These are phyloP conservation scores for Orussus abietinus DNA, from an alignment of 1,140 invertebrate genomes.

Conservation along the genomic window DNA sequence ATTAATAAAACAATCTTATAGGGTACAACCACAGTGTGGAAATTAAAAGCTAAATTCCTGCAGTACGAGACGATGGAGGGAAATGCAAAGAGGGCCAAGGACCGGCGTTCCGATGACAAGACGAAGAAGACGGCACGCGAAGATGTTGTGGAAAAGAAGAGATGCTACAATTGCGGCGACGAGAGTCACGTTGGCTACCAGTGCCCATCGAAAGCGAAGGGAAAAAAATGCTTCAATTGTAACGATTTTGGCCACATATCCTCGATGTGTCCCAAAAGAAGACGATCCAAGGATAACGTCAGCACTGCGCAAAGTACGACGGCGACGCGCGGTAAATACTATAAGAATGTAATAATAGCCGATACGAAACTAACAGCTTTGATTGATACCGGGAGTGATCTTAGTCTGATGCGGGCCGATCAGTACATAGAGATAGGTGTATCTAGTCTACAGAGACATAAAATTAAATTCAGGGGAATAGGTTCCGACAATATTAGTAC, in stretches of 20 bases:
- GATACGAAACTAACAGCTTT: neutral
- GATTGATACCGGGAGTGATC: slow-evolving; percentile 4
- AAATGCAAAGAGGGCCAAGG: slow-evolving; percentile 5
- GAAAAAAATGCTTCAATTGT: slow-evolving; percentile 10
- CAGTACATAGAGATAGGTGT: neutral
- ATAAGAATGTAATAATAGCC: slow-evolving; percentile 1
- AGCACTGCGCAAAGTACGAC: neutral
- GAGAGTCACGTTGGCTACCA: slow-evolving; percentile 4
- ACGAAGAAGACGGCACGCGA: neutral
- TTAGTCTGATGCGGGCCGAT: neutral
- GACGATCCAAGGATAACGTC: neutral
- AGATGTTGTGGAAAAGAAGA: slow-evolving; percentile 2
- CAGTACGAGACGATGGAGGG: slow-evolving; percentile 24
- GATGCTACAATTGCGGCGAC: slow-evolving; percentile 16
- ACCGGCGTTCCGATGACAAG: neutral
- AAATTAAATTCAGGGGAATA: slow-evolving; percentile 11
- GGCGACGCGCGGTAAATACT: neutral
- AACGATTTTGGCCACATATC: slow-evolving; percentile 1
- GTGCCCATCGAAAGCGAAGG: slow-evolving; percentile 12
- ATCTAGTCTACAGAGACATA: neutral
- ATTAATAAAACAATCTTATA: slow-evolving; percentile 36
- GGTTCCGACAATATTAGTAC: neutral
- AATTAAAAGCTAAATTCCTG: slow-evolving; percentile 28
- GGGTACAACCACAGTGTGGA: slow-evolving; percentile 26
- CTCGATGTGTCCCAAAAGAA: neutral